Conservation (phyloP, 2,113 vertebrate genomes). For the Actenoides lindsayi region DNA sequence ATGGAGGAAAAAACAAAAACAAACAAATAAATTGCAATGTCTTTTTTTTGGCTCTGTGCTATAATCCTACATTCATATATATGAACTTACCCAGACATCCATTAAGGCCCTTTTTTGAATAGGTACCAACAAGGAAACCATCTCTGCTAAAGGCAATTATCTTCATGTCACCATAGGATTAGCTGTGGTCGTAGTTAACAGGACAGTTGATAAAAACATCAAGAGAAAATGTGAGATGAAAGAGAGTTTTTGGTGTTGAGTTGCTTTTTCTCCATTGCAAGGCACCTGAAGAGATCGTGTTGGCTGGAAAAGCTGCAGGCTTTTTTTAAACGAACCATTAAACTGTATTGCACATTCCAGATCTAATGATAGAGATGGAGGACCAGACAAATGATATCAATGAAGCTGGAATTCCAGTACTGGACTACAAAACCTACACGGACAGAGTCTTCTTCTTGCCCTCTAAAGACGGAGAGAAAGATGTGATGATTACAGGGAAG, state of each 20-base stretch:
- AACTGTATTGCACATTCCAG: constrained; percentile 69
- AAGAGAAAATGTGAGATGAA: neutral
- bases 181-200: neutral
- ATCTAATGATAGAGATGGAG: constrained; percentile 99
- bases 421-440: constrained; percentile 95
- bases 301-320: neutral
- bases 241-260: neutral
- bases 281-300: neutral
- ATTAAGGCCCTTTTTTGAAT: neutral
- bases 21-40: neutral
- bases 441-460: constrained; percentile 95
- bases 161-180: neutral
- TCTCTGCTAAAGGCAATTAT: neutral
- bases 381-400: constrained; percentile 94
- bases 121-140: neutral
- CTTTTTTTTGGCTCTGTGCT: neutral
- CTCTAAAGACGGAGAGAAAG: constrained; percentile 90
- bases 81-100: neutral
- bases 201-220: neutral
- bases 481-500: constrained; percentile 91
- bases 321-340: neutral
- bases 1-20: neutral
- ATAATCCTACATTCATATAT: neutral
- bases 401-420: constrained; percentile 91
- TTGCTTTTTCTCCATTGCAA: neutral